Evolutionary conservation across 2,888 invertebrate species (phyloP), one percentile per base, ranked within the genome.

Genomic region (Alviniconcha strummeri): DNA sequence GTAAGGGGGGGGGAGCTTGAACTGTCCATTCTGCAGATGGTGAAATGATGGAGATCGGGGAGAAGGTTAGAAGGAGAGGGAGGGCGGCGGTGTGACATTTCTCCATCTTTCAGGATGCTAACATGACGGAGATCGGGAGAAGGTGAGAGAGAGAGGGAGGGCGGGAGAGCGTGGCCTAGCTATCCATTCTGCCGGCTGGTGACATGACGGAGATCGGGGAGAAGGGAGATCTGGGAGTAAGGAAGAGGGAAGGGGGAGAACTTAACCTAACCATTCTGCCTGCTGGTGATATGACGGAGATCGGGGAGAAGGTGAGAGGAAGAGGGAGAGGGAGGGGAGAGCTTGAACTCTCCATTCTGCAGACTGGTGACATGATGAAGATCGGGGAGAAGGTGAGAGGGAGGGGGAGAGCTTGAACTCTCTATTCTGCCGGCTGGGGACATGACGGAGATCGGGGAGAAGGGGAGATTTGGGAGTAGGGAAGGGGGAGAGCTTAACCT

Each of bases 141-240:
- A 54, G 17, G 6, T 5, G 69, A 7, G 69, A 36, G 36, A 36
- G 36, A 36, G 36, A 36, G 36, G 1, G 36, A 83, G 96, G 96
- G 89, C 96, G 4, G 13, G 8, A 60, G 96, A 96, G 89, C 96
- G 97, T 0, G 99, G 99, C 94, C 96, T 99, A 88, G 96, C 97
- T 99, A 88, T 96, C 97, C 79, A 98, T 99, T 94, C 94, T 99
- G 60, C 92, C 94, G 0, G 98, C 96, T 36, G 98, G 99, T 0
- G 99, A 99, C 94, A 96, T 90, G 93, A 99, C 99, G 0, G 99
- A 99, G 95, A 99, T 99, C 89, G 99, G 99, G 85, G 99, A 99
- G 94, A 99, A 99, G 94, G 93, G 85, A 54, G 19, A 36, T n/a
- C n/a, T n/a, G 93, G 91, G 86, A 54, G 19, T 11, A 11, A 11